Conservation (phyloP, 2,888 invertebrate genomes). For the Eristalis tenax region DNA sequence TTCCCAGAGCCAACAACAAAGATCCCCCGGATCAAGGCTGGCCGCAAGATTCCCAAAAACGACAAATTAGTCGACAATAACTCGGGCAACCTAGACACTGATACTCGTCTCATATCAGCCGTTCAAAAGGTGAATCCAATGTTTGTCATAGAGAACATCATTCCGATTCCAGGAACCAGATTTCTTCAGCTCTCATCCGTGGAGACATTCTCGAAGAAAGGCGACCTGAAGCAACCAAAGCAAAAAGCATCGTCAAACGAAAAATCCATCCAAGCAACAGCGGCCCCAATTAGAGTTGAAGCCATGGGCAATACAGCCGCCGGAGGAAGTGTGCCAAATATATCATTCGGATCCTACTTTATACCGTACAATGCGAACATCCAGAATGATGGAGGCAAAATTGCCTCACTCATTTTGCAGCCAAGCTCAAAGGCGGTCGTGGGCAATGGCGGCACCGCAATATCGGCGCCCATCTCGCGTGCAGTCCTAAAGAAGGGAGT, state of each 20-base stretch:
- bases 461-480: conserved; percentile 86
- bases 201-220: conserved; percentile 41
- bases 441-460: conserved; percentile 85
- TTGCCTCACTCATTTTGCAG: conserved; percentile 83
- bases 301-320: conserved; percentile 79
- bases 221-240: background rate
- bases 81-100: conserved; percentile 74
- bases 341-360: conserved; percentile 78
- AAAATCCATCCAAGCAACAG: conserved; percentile 25
- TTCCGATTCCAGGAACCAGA: conserved; percentile 77
- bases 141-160: conserved; percentile 78
- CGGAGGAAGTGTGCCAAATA: conserved; percentile 77
- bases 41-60: conserved; percentile 18
- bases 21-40: conserved; percentile 56
- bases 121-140: conserved; percentile 77
- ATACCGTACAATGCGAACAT: conserved; percentile 76
- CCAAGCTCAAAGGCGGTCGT: conserved; percentile 87
- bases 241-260: background rate
- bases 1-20: conserved; percentile 75
- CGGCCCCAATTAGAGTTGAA: conserved; percentile 75
- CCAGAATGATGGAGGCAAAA: conserved; percentile 41
- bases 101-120: conserved; percentile 76
- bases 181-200: conserved; percentile 72
- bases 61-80: conserved; percentile 29
- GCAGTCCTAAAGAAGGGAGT: conserved; percentile 85